Evolutionary conservation across 2,113 vertebrate species (phyloP).

Genomic region (Colinus virginianus): DNA sequence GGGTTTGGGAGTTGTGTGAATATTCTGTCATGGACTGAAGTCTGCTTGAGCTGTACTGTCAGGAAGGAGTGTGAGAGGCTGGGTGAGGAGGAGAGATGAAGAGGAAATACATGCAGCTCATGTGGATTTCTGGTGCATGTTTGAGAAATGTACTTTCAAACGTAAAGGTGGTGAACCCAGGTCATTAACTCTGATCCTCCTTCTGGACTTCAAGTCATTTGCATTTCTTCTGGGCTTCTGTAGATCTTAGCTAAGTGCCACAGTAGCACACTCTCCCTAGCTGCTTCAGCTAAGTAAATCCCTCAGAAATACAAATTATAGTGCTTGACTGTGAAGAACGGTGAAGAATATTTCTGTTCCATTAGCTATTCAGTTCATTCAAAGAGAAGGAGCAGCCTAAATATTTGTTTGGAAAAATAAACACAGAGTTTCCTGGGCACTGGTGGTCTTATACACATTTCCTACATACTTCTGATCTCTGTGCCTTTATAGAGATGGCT

Average conservation of each 20-base stretch:
- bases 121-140: background rate
- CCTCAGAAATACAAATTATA: background rate
- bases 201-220: background rate
- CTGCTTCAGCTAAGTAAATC: background rate
- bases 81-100: background rate
- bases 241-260: background rate
- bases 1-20: background rate
- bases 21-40: background rate
- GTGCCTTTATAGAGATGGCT: background rate
- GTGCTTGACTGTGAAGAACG: background rate
- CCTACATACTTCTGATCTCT: background rate
- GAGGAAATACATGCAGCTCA: accelerated
- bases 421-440: background rate
- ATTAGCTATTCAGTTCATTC: background rate
- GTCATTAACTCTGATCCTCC: background rate
- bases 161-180: background rate
- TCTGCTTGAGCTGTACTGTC: background rate
- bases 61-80: background rate
- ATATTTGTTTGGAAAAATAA: background rate
- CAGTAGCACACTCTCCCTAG: background rate
- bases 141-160: background rate
- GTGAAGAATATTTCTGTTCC: background rate
- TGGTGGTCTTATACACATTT: background rate
- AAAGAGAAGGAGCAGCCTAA: background rate
- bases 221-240: background rate